Base-by-base conservation (phyloP, 2,797 vertebrate genomes). In the Bryconaethiops microstoma region DNA sequence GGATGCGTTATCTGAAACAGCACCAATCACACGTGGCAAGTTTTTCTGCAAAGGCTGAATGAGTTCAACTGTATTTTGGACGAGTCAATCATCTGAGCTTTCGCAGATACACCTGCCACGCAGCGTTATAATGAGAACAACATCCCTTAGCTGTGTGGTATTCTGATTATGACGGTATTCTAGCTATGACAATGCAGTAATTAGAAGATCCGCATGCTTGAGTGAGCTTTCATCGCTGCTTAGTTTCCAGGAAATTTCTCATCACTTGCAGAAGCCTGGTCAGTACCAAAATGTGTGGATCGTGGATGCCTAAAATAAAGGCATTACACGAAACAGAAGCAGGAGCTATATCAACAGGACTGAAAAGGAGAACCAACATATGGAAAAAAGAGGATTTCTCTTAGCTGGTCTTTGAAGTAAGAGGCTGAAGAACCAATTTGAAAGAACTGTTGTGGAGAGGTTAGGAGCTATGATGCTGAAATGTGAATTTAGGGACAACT, bases 161-260 rank as follows among this genome's bases (percentile, higher is more conserved):
- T 85, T 85, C 85, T 83, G 85, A 84, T 84, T 85, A 86, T 5
- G 72, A 79, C 17, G 71, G 73, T 77, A 78, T 79, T 87, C 80
- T 70, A 79, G 85, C 78, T 85, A 81, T 83, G 77, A 86, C 82
- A 85, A 78, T 76, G 82, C 55, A 67, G 74, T 80, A 86, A 88
- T 88, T 86, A 88, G 87, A 74, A 70, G 78, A 82, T 81, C 75
- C 84, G 80, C 80, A 83, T 71, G 80, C 82, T 83, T 82, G 74
- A 29, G 42, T 79, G 82, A 80, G 59, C 81, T 70, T 80, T 75
- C 80, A 77, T 74, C 48, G 1, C 54, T 7, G 70, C 71, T 81
- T 65, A 57, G 63, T 76, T 80, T 72, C 74, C 68, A 72, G 74
- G 80, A 84, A 77, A 74, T 81, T 75, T 63, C 54, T 87, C 81